Conservation (phyloP, 2,113 vertebrate genomes). For the Eulemur rufifrons region DNA sequence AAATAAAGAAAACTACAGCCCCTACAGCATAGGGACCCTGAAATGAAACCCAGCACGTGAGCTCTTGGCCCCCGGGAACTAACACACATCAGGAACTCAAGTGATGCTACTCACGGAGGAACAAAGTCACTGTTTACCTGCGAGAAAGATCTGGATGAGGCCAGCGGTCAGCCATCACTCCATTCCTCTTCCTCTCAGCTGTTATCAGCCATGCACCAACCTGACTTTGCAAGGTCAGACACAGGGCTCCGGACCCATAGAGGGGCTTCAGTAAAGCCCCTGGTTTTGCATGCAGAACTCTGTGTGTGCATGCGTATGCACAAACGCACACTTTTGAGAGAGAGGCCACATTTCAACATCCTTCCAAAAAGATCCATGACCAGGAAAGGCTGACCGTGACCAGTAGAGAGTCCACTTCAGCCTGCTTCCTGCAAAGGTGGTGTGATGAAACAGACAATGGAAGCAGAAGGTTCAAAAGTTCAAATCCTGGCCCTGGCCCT, state of each 20-base stretch:
- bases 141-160: neutral
- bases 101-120: neutral
- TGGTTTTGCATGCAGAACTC: neutral
- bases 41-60: neutral
- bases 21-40: rapidly evolving
- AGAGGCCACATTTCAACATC: neutral
- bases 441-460: neutral
- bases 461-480: neutral
- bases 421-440: neutral
- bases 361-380: neutral
- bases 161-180: neutral
- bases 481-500: neutral
- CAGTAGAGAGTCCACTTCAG: too few relatives aligned
- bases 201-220: neutral
- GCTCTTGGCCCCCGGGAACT: neutral
- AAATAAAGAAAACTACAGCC: neutral
- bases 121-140: neutral
- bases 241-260: neutral
- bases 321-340: neutral
- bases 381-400: neutral
- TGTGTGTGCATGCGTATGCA: rapidly evolving
- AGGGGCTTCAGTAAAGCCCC: neutral
- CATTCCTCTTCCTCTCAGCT: neutral
- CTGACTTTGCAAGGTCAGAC: neutral
- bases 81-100: neutral